phyloP scores from a whole-genome alignment of 2,888 invertebrate species.

The Tryphoninae sp. region DNA sequence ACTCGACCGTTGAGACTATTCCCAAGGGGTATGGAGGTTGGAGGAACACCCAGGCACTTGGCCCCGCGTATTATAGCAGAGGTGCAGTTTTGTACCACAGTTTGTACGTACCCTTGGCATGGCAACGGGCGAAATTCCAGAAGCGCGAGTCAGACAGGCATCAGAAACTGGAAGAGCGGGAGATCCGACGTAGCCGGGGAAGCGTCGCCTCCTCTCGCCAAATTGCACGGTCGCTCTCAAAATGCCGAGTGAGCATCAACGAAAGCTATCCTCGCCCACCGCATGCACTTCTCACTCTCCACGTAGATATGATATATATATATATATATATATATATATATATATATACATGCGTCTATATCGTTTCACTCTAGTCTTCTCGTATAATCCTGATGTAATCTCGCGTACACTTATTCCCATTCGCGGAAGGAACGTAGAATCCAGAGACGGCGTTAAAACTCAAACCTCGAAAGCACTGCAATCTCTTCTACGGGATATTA shows the following conservation, averaged over 20 bases:
- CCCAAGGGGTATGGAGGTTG: neutral
- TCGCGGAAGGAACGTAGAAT: conserved; percentile 48
- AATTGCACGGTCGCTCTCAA: conserved; percentile 55
- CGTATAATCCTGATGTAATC: conserved; percentile 62
- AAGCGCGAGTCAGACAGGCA: conserved; percentile 9
- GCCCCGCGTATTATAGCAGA: neutral
- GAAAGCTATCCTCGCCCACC: conserved; percentile 39
- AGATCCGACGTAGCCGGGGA: conserved; percentile 20
- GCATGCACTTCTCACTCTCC: conserved; percentile 46
- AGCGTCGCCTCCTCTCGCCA: conserved; percentile 44
- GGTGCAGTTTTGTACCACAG: conserved; percentile 24
- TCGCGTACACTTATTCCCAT: conserved; percentile 57
- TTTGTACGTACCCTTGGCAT: conserved; percentile 19
- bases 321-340: neutral
- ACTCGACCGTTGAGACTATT: conserved; percentile 22
- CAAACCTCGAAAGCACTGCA: conserved; percentile 48
- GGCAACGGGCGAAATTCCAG: conserved; percentile 34
- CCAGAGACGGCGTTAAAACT: conserved; percentile 41
- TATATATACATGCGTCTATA: neutral
- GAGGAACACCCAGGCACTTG: conserved; percentile 4
- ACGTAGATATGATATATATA: neutral
- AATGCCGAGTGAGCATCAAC: conserved; percentile 59
- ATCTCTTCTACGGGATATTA: conserved; percentile 32
- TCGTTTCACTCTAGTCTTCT: conserved; percentile 34
- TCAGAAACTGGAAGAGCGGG: conserved; percentile 19